A percentile compares a stretch with the other conserved stretches of the same genome.
Conservation (phyloP, 2,888 invertebrate genomes). For the Carterocephalus palaemon region DNA sequence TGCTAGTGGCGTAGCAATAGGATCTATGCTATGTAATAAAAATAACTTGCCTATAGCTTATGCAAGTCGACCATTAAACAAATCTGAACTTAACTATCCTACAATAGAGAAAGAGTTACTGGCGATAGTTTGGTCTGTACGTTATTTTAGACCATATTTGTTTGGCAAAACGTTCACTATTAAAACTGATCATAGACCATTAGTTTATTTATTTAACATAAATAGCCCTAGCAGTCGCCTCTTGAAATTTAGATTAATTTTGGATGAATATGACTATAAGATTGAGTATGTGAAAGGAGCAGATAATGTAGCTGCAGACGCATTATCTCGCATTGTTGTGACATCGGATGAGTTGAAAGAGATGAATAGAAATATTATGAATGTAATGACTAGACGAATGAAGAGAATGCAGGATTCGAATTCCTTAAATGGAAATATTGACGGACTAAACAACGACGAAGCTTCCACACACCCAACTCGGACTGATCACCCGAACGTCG, state of each 20-base stretch:
- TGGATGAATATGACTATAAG: no score
- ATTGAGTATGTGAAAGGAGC: no score
- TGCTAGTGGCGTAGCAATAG: conserved; percentile 22
- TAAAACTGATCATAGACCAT: conserved; percentile 19
- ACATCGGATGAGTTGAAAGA: no score
- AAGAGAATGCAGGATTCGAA: no score
- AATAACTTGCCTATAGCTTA: conserved; percentile 20
- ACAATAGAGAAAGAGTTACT: conserved; percentile 21
- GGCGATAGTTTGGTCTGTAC: conserved; percentile 21
- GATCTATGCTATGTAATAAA: conserved; percentile 20
- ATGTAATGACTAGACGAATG: no score
- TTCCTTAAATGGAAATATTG: no score
- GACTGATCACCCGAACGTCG: no score
- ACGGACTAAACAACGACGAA: no score
- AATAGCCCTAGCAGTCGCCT: conserved; percentile 13
- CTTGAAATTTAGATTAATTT: conserved; percentile 24
- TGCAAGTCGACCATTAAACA: conserved; percentile 21
- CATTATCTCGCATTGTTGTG: no score
- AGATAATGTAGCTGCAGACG: no score
- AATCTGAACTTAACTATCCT: conserved; percentile 17
- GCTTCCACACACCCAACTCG: no score
- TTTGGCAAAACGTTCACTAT: conserved; percentile 17
- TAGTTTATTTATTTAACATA: conserved; percentile 16
- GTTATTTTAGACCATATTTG: conserved; percentile 23
- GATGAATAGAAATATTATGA: no score